These are phyloP conservation scores for Hyperoplus immaculatus DNA, from an alignment of 2,797 vertebrate genomes.

Conservation along the genomic window DNA sequence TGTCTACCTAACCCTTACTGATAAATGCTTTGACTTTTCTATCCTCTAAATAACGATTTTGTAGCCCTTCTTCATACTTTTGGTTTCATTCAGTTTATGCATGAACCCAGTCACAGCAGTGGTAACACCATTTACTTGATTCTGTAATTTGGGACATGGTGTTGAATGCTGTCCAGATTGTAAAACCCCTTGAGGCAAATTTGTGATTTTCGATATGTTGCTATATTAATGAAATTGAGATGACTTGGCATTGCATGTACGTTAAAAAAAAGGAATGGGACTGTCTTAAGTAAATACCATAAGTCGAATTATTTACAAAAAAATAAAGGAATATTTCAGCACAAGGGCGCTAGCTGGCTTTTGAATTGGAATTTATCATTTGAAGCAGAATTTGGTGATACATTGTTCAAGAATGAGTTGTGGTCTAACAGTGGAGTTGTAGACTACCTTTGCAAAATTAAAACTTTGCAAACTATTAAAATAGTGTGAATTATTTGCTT, in stretches of 20 bases:
- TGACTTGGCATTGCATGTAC: not conserved
- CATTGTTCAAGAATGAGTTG: not conserved
- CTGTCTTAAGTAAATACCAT: not conserved
- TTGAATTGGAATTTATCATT: not conserved
- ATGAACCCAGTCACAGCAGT: no score
- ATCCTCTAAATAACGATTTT: not conserved
- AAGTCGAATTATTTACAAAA: not conserved
- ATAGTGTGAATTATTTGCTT: not conserved
- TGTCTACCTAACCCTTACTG: no score
- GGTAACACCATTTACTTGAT: not conserved
- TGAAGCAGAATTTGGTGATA: not conserved
- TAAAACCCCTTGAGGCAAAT: not conserved
- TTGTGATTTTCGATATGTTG: not conserved
- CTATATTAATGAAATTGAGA: not conserved
- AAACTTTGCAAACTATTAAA: no score
- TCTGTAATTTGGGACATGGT: not conserved
- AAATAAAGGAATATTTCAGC: not conserved
- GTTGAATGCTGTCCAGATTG: not conserved
- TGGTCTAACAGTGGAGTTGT: no score
- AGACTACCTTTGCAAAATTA: no score
- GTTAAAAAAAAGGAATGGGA: not conserved
- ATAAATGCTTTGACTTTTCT: no score
- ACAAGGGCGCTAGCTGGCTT: not conserved
- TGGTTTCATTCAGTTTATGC: no score
- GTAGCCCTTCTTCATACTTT: no score